These are phyloP conservation scores for Condylura cristata DNA, from an alignment of 2,113 vertebrate species.

Conservation along the genomic window DNA sequence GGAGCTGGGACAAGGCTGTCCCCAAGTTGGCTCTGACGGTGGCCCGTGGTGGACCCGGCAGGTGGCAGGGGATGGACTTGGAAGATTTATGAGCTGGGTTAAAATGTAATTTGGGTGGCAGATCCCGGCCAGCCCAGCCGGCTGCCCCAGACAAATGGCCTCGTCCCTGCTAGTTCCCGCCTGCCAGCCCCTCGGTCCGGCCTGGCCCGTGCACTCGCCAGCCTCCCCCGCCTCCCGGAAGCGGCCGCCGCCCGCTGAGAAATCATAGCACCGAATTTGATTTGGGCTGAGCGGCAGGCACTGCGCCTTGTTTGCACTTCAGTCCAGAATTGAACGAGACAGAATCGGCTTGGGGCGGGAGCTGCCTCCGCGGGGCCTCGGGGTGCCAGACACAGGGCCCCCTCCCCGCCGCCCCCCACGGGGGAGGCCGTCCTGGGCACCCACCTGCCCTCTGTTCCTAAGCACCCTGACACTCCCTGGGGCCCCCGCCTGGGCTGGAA, in stretches of 20 bases:
- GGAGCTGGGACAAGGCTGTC: background rate
- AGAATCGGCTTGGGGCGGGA: background rate
- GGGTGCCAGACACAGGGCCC: background rate
- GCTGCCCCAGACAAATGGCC: constrained; percentile 76
- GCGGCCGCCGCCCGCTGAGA: constrained; percentile 50
- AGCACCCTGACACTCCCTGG: background rate
- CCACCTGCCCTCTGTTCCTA: background rate
- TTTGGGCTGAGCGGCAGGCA: constrained; percentile 32
- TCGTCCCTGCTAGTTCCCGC: background rate
- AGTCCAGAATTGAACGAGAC: constrained; percentile 64
- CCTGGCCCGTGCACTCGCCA: background rate
- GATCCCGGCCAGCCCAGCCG: constrained; percentile 58
- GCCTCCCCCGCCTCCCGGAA: constrained; percentile 65
- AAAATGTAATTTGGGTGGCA: constrained; percentile 82
- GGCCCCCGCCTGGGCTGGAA: background rate
- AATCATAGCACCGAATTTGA: constrained; percentile 55
- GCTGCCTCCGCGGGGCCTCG: background rate
- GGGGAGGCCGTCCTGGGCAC: background rate
- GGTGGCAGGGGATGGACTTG: constrained; percentile 38
- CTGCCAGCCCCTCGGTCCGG: background rate
- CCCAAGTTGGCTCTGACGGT: background rate
- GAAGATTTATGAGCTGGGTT: constrained; percentile 80
- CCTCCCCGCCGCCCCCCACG: accelerated
- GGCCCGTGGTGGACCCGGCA: background rate
- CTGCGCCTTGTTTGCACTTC: constrained; percentile 70